Evolutionary conservation across 2,797 vertebrate species (phyloP).

Genomic region (Picus viridis): DNA sequence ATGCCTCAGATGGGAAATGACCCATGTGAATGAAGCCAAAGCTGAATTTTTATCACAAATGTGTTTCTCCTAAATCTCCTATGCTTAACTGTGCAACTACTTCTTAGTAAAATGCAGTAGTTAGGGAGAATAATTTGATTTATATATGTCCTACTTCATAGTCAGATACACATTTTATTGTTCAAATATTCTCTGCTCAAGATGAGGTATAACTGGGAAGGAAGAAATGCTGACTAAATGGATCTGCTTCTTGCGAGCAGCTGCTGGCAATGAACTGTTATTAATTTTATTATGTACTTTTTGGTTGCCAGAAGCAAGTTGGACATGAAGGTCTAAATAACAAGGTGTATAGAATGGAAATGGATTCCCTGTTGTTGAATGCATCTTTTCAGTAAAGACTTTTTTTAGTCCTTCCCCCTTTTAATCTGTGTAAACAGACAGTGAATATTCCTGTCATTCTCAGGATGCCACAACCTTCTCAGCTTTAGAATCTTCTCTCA

Average conservation of each 20-base stretch:
- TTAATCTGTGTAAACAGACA: not conserved
- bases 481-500: not conserved
- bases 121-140: constrained; percentile 28
- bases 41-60: not conserved
- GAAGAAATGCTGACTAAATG: constrained; percentile 61
- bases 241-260: constrained; percentile 63
- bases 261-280: constrained; percentile 72
- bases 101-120: not conserved
- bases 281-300: constrained; percentile 72
- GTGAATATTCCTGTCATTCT: not conserved
- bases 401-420: not conserved
- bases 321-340: constrained; percentile 28
- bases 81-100: not conserved
- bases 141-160: constrained; percentile 4
- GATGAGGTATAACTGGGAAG: constrained; percentile 2
- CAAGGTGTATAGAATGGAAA: constrained; percentile 27
- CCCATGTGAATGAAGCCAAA: not conserved
- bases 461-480: not conserved
- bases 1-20: not conserved
- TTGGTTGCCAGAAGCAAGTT: constrained; percentile 58
- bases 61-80: not conserved
- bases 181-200: constrained; percentile 10
- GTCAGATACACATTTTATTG: constrained; percentile 41
- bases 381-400: not conserved
- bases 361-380: not conserved